These are phyloP conservation scores for Axinella damicornis DNA, from an alignment of 37 sponge, comb jelly and placozoan genomes.

Conservation along the genomic window DNA sequence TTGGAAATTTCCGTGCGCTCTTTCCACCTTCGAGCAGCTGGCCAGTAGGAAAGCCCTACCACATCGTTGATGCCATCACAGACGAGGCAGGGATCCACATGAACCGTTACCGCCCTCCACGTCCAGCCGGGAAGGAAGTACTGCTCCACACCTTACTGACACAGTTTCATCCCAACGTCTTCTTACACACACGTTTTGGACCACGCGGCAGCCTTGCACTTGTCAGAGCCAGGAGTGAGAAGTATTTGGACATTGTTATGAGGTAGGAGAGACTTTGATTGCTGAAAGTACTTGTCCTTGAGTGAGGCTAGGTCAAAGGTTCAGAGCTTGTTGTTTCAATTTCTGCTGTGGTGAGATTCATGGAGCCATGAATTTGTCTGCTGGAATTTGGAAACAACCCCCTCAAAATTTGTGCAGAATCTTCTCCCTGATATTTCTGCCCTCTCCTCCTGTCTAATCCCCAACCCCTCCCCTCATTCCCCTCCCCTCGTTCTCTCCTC, in stretches of 20 bases:
- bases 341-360: too few species aligned
- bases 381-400: too few species aligned
- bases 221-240: constrained; percentile 77
- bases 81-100: constrained; percentile 20
- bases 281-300: background rate
- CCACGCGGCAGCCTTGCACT: constrained; percentile 83
- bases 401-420: too few species aligned
- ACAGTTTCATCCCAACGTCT: constrained; percentile 80
- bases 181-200: constrained; percentile 81
- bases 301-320: too few species aligned
- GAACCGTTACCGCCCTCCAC: constrained; percentile 73
- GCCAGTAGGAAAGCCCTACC: constrained; percentile 65
- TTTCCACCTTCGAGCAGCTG: constrained; percentile 46
- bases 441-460: background rate
- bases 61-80: constrained; percentile 34
- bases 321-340: too few species aligned
- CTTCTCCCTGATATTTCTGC: too few species aligned
- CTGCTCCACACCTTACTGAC: constrained; percentile 72
- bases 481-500: background rate
- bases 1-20: constrained; percentile 71
- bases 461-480: background rate
- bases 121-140: constrained; percentile 42
- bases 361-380: too few species aligned
- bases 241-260: constrained; percentile 71
- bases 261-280: constrained; percentile 52